Evolutionary conservation across 2,888 invertebrate genomes (phyloP).

Genomic region (Mythimna loreyi): DNA sequence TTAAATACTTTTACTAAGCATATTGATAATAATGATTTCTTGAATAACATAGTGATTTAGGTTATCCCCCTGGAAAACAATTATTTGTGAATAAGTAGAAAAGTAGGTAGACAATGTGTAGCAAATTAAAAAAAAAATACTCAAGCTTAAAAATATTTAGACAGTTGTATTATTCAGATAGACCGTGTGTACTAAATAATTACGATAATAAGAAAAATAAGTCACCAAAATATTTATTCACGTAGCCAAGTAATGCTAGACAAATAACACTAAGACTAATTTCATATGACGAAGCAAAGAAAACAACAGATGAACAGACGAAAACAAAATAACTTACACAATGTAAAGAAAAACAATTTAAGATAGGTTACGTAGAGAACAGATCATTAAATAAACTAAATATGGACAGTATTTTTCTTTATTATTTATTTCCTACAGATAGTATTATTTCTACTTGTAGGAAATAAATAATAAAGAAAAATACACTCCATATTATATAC

Average conservation of each 20-base stretch:
- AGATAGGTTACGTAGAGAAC: slow-evolving; percentile 13
- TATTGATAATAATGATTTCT: too few relatives aligned
- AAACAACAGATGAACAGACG: neutral
- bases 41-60: too few relatives aligned
- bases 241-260: neutral
- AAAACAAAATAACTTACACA: neutral
- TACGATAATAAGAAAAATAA: neutral
- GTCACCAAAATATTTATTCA: slow-evolving; percentile 5
- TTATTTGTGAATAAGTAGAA: too few relatives aligned
- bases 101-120: neutral
- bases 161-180: neutral
- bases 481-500: too few relatives aligned
- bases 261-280: too few relatives aligned
- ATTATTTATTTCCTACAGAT: too few relatives aligned
- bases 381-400: neutral
- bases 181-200: too few relatives aligned
- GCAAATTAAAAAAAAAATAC: too few relatives aligned
- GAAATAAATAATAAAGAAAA: too few relatives aligned
- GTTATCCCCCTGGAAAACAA: too few relatives aligned
- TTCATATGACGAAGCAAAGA: slow-evolving; percentile 12
- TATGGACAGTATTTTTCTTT: neutral
- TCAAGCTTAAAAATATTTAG: slow-evolving; percentile 9
- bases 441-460: too few relatives aligned
- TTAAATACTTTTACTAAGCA: too few relatives aligned
- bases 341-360: slow-evolving; percentile 4